Base-by-base conservation (phyloP, 2,888 invertebrate species). In the Caenorhabditis becei region DNA sequence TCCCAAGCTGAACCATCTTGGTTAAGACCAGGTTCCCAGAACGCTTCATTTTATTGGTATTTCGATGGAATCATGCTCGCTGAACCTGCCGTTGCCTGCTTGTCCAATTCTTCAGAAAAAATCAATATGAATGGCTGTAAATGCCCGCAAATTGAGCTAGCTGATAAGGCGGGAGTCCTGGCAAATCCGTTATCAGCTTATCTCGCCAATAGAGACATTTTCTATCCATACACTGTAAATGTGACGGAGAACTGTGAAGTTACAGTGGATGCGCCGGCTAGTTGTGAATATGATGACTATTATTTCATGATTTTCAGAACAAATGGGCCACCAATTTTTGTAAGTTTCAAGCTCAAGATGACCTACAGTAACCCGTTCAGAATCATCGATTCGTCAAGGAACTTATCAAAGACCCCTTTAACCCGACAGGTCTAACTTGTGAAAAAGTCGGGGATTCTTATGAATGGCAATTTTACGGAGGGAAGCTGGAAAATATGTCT, bases 241-340 rank as follows among this genome's bases (percentile, higher is more conserved):
- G 47, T 47, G 1, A 7, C 47, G 2, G 11, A 18, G 2, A 18
- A 47, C 10, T 47, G 47, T 18, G 10, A 2, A 47, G 47, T 47
- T 47, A 47, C 47, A 18, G 18, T 47, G 4, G 47, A 47, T 47
- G 47, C 47, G 2, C 41, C 7, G 41, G 47, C n/a, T 3, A 47
- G 18, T 20, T 11, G 41, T 5, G 8, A 32, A n/a, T 18, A 28
- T 18, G 41, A 37, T 24, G 20, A 59, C 41, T 59, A 35, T 24
- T 59, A 41, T 24, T 59, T 59, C 20, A 59, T 59, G 59, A 59
- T 59, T 14, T 59, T 59, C 59, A 37, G 59, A 37, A 11, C 16
- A 16, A 59, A 59, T 32, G 59, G 41, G 8, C 41, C 37, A 5
- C 59, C 59, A 1, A 59, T 59, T n/a, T 59, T 59, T 41, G 59